These are phyloP conservation scores for Nothoprocta perdicaria DNA, from an alignment of 2,113 vertebrate species.

Conservation along the genomic window DNA sequence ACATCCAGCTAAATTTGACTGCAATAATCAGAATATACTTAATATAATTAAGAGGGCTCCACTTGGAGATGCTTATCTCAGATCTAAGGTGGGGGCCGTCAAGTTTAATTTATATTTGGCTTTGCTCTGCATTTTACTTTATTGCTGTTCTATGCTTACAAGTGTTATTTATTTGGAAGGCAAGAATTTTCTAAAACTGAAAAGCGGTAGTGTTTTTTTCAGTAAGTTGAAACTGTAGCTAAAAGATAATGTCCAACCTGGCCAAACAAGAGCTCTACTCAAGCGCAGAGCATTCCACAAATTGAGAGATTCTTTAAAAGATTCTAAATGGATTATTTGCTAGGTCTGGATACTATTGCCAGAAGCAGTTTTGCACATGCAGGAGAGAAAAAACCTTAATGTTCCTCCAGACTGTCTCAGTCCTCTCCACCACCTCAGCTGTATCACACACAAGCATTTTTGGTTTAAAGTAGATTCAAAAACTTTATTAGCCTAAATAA, in stretches of 20 bases:
- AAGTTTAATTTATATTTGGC: not conserved
- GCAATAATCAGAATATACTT: not conserved
- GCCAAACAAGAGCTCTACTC: not conserved
- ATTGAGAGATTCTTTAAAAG: not conserved
- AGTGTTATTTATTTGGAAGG: not conserved
- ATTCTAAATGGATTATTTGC: not conserved
- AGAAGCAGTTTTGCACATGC: not conserved
- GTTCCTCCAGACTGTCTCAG: not conserved
- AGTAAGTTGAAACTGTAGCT: not conserved
- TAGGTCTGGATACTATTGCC: not conserved
- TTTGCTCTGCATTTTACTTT: constrained; percentile 4
- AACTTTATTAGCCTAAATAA: constrained; percentile 51
- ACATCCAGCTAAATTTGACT: not conserved
- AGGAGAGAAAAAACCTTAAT: not conserved
- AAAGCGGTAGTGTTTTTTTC: not conserved
- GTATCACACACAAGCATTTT: not conserved
- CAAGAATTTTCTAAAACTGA: not conserved
- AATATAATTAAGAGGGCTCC: not conserved
- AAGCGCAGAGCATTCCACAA: not conserved
- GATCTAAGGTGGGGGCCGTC: not conserved
- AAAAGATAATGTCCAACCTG: not conserved
- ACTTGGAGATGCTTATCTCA: not conserved
- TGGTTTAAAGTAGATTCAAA: not conserved
- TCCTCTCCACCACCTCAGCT: not conserved
- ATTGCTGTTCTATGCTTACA: not conserved